Evolutionary conservation across 2,797 vertebrate genomes (phyloP).

Genomic region (Artibeus lituratus): DNA sequence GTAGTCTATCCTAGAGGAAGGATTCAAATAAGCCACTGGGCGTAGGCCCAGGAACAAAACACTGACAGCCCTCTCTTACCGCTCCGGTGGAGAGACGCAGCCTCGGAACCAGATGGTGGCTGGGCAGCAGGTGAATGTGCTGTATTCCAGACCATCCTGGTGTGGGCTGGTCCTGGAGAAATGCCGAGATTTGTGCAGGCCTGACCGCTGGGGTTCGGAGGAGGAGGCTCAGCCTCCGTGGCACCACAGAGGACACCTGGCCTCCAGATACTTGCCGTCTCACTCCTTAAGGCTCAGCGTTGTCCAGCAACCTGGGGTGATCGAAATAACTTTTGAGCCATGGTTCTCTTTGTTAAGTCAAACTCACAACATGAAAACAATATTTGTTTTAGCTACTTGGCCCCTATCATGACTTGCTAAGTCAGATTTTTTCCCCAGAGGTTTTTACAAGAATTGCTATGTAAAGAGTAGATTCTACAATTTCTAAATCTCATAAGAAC

Average conservation of each 20-base stretch:
- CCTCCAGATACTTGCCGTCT: not conserved
- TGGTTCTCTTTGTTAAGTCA: constrained; percentile 5
- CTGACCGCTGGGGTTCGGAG: not conserved
- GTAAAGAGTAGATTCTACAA: not conserved
- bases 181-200: not conserved
- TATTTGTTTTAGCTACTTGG: not conserved
- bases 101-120: constrained; percentile 84
- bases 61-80: constrained; percentile 91
- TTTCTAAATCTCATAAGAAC: not conserved
- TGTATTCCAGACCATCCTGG: constrained; percentile 71
- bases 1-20: constrained; percentile 89
- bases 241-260: too few species aligned
- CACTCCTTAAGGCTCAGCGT: not conserved
- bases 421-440: not conserved
- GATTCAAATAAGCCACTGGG: constrained; percentile 90
- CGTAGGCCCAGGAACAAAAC: constrained; percentile 88
- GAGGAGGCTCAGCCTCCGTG: too few species aligned
- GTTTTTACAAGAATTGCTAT: not conserved
- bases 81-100: constrained; percentile 94
- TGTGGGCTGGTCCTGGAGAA: not conserved
- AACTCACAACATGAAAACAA: not conserved
- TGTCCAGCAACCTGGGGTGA: not conserved
- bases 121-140: constrained; percentile 85
- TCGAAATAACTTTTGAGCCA: not conserved
- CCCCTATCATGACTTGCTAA: not conserved